These are phyloP conservation scores for Drosophila kanekoi DNA, from an alignment of 2,888 invertebrate species.

Conservation along the genomic window DNA sequence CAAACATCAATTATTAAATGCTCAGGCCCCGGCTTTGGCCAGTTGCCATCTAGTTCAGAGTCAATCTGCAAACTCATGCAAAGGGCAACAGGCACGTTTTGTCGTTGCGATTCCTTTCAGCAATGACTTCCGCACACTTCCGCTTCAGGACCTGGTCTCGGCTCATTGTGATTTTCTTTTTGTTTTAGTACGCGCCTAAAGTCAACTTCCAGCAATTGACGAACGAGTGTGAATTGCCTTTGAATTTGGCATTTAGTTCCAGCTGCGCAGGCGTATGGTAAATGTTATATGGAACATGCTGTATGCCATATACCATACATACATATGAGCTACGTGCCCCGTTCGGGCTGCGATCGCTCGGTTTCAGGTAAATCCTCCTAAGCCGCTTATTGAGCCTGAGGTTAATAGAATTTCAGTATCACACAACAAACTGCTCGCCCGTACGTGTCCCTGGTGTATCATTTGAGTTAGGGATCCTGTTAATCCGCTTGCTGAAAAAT, in stretches of 20 bases:
- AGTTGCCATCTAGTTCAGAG: not conserved
- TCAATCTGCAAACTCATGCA: conserved; percentile 60
- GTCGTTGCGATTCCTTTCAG: conserved; percentile 37
- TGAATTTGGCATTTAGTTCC: conserved; percentile 66
- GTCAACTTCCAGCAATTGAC: conserved; percentile 77
- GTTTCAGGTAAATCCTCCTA: conserved; percentile 69
- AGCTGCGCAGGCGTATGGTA: conserved; percentile 70
- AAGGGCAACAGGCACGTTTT: conserved; percentile 41
- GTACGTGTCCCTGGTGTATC: conserved; percentile 74
- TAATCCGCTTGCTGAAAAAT: conserved; percentile 77
- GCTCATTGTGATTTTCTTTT: conserved; percentile 9
- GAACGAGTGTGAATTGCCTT: conserved; percentile 74
- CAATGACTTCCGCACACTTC: conserved; percentile 62
- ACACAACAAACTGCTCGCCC: conserved; percentile 48
- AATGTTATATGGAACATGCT: conserved; percentile 3
- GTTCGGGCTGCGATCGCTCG: conserved; percentile 28
- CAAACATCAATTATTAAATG: conserved; percentile 46
- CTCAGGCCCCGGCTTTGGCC: conserved; percentile 1
- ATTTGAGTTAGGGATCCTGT: conserved; percentile 63
- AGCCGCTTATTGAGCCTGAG: conserved; percentile 72
- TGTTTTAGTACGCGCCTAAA: conserved; percentile 70
- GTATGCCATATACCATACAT: conserved; percentile 5
- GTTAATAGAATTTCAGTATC: conserved; percentile 67
- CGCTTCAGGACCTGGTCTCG: conserved; percentile 18
- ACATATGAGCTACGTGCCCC: conserved; percentile 48